Evolutionary conservation across 2,113 vertebrate species (phyloP).

Genomic region (Oryzias curvinotus): DNA sequence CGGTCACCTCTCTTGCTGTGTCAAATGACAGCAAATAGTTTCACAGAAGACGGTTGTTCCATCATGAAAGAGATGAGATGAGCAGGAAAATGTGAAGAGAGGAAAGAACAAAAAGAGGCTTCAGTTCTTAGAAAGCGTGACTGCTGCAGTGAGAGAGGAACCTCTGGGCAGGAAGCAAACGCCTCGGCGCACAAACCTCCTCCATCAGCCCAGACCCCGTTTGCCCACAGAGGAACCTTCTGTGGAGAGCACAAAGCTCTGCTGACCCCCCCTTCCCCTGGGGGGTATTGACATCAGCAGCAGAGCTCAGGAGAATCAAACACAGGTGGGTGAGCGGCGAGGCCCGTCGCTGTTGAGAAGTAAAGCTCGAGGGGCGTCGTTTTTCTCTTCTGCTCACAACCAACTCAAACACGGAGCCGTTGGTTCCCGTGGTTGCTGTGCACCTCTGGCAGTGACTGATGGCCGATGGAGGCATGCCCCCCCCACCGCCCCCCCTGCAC

Average conservation of each 20-base stretch:
- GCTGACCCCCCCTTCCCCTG: slow-evolving; percentile 1
- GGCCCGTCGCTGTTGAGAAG: slow-evolving; percentile 23
- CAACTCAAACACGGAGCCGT: slow-evolving; percentile 62
- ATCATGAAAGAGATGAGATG: slow-evolving; percentile 21
- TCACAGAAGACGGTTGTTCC: slow-evolving; percentile 29
- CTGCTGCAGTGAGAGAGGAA: slow-evolving; percentile 14
- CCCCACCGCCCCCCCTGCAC: slow-evolving; percentile 12
- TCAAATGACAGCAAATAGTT: slow-evolving; percentile 46
- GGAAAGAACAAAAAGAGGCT: slow-evolving; percentile 13
- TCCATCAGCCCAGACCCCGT: background rate
- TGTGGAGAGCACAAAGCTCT: slow-evolving; percentile 16
- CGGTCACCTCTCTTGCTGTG: slow-evolving; percentile 31
- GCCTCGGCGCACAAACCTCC: slow-evolving; percentile 29
- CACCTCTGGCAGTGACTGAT: slow-evolving; percentile 64
- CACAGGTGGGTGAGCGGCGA: slow-evolving; percentile 60
- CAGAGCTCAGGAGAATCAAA: slow-evolving; percentile 70
- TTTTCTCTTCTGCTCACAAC: slow-evolving; percentile 55
- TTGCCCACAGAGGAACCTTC: slow-evolving; percentile 4
- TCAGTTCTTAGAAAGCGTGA: slow-evolving; percentile 32
- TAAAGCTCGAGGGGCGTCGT: slow-evolving; percentile 40
- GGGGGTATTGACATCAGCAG: slow-evolving; percentile 63
- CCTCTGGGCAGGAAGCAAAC: slow-evolving; percentile 33
- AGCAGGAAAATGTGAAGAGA: slow-evolving; percentile 19
- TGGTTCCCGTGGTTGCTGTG: slow-evolving; percentile 58
- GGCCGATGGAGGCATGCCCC: slow-evolving; percentile 24